These are phyloP conservation scores for Bactericera cockerelli DNA, from an alignment of 1,140 invertebrate genomes.

Conservation along the genomic window DNA sequence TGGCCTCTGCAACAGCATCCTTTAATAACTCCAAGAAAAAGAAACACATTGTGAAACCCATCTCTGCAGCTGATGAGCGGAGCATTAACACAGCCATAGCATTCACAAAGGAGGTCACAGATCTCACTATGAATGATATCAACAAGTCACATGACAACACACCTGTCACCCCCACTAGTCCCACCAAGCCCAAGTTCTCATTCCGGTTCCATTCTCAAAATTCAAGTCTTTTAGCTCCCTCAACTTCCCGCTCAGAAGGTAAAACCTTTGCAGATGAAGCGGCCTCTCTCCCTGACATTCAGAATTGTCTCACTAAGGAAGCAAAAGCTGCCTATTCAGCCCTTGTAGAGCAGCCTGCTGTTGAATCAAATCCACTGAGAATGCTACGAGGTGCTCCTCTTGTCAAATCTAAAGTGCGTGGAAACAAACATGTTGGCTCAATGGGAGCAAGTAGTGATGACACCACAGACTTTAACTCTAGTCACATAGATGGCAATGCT, in stretches of 20 bases:
- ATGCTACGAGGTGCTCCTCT: conserved; percentile 49
- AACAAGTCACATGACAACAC: conserved; percentile 26
- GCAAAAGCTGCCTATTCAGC: conserved; percentile 82
- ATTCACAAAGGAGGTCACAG: conserved; percentile 81
- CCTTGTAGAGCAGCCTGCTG: conserved; percentile 54
- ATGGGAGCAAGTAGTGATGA: background rate
- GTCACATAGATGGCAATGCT: conserved; percentile 40
- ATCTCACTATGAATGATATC: conserved; percentile 69
- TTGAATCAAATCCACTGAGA: conserved; percentile 43
- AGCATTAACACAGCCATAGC: conserved; percentile 88
- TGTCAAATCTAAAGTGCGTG: conserved; percentile 39
- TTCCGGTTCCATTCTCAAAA: conserved; percentile 55
- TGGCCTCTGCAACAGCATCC: conserved; percentile 28
- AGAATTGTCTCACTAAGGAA: conserved; percentile 62
- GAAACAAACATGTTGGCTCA: conserved; percentile 33
- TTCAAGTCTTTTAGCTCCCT: conserved; percentile 25
- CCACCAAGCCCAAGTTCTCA: conserved; percentile 69
- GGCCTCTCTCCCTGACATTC: conserved; percentile 47
- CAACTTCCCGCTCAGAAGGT: conserved; percentile 47
- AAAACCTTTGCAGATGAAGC: conserved; percentile 81
- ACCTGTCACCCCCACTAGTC: conserved; percentile 53
- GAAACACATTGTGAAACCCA: conserved; percentile 78
- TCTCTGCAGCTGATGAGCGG: conserved; percentile 83
- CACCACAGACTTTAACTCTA: background rate
- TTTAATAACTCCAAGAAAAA: conserved; percentile 37